These are phyloP conservation scores for Bombus soroeensis DNA, from an alignment of 1,140 invertebrate genomes.

Conservation along the genomic window DNA sequence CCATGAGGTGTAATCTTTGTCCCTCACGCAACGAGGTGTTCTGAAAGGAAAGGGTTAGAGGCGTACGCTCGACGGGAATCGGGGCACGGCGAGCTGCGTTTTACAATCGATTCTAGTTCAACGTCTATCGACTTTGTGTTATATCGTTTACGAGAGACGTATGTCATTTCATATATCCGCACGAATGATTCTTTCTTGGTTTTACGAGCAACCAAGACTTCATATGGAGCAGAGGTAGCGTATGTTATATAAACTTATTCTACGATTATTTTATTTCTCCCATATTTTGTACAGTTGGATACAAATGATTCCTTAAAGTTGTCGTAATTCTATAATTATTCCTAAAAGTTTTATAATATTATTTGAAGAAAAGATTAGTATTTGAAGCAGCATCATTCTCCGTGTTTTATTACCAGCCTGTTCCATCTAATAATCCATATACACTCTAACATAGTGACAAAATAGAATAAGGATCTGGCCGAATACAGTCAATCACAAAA, in stretches of 20 bases:
- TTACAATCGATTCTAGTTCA: constrained; percentile 33
- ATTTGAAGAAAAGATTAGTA: too few species aligned
- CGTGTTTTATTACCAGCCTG: too few species aligned
- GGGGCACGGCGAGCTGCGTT: background rate
- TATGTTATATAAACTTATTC: background rate
- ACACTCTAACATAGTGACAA: too few species aligned
- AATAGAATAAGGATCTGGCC: too few species aligned
- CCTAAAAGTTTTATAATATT: too few species aligned
- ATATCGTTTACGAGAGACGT: background rate
- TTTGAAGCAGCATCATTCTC: too few species aligned
- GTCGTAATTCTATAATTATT: too few species aligned
- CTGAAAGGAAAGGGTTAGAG: constrained; percentile 13
- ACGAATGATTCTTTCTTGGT: background rate
- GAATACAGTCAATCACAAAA: too few species aligned
- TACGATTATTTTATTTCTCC: too few species aligned
- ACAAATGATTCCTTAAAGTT: background rate
- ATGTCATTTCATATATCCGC: background rate
- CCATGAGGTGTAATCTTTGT: constrained; percentile 65
- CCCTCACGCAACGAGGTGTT: constrained; percentile 54
- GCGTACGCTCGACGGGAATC: constrained; percentile 28
- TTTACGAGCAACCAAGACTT: constrained; percentile 10
- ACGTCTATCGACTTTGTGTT: constrained; percentile 1
- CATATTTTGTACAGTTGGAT: too few species aligned
- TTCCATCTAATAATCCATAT: too few species aligned
- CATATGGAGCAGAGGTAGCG: background rate